phyloP scores from a whole-genome alignment of 2,113 vertebrate genomes.

The Stictonetta naevosa region DNA sequence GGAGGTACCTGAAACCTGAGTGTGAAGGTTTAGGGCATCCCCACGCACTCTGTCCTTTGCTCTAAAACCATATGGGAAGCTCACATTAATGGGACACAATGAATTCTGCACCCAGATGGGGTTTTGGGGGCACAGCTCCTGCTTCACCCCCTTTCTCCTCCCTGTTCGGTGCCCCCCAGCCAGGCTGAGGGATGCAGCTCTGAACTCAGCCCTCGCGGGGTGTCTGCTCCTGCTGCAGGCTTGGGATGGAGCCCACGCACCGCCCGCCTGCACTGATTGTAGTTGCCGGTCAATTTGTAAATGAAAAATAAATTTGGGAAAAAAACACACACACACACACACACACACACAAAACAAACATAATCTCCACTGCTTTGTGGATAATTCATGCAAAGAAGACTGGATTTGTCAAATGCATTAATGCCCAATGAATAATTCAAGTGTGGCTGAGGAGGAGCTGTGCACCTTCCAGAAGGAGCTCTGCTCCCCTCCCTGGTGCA shows the following conservation, averaged over 20 bases:
- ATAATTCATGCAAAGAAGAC: background rate
- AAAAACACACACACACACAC: no score
- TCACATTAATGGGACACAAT: background rate
- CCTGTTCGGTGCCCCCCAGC: background rate
- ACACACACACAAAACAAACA: background rate
- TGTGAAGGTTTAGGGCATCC: background rate
- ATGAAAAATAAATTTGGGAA: background rate
- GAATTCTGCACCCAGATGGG: background rate
- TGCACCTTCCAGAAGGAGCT: background rate
- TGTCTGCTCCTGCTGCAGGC: background rate
- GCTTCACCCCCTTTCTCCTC: background rate
- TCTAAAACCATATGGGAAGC: background rate
- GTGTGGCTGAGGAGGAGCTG: background rate
- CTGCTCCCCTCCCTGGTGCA: background rate
- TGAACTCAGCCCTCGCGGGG: background rate
- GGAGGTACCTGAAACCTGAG: background rate
- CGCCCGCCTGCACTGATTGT: accelerated
- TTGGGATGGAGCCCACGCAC: background rate
- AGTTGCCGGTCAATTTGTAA: background rate
- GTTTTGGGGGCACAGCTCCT: background rate
- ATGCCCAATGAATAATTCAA: background rate
- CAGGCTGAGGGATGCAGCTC: background rate
- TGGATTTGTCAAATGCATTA: background rate
- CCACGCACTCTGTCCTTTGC: background rate
- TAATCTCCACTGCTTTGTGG: background rate